Percentiles rank a stretch among this genome's conserved stretches.
Evolutionary conservation across 2,888 invertebrate genomes (phyloP).

Genomic region (Sericinus montela): DNA sequence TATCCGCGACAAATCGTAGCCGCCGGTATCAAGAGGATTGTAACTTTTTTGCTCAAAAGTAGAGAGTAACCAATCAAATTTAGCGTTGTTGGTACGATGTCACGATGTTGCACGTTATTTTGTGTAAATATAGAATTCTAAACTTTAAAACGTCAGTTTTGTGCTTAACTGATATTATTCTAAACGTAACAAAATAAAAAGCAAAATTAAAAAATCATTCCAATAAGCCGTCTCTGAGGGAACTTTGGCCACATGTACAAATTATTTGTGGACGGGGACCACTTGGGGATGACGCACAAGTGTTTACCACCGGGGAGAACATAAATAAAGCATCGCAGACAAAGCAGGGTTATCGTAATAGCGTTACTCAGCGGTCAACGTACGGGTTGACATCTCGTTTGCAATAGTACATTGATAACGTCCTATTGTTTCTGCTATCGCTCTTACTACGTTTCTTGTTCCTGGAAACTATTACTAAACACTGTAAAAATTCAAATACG

Average conservation of each 20-base stretch:
- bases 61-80: too few species aligned
- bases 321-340: slow-evolving; percentile 61
- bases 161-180: not conserved
- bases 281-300: slow-evolving; percentile 60
- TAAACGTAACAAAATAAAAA: not conserved
- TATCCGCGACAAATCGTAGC: too few species aligned
- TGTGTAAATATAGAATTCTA: too few species aligned
- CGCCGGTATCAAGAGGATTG: too few species aligned
- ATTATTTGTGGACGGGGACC: slow-evolving; percentile 63
- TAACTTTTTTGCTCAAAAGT: too few species aligned
- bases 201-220: slow-evolving; percentile 2
- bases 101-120: too few species aligned
- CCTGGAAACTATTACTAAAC: slow-evolving; percentile 8
- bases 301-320: slow-evolving; percentile 69
- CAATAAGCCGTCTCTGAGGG: not conserved
- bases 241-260: slow-evolving; percentile 44
- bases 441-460: slow-evolving; percentile 13
- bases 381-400: slow-evolving; percentile 45
- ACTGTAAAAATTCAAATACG: not conserved
- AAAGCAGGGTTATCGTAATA: slow-evolving; percentile 57
- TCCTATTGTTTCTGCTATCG: slow-evolving; percentile 47
- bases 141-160: too few species aligned
- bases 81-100: too few species aligned
- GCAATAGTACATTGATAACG: slow-evolving; percentile 51
- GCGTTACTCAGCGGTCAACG: slow-evolving; percentile 61